Conservation (phyloP, 2,888 invertebrate genomes). For the Cloeon dipterum region DNA sequence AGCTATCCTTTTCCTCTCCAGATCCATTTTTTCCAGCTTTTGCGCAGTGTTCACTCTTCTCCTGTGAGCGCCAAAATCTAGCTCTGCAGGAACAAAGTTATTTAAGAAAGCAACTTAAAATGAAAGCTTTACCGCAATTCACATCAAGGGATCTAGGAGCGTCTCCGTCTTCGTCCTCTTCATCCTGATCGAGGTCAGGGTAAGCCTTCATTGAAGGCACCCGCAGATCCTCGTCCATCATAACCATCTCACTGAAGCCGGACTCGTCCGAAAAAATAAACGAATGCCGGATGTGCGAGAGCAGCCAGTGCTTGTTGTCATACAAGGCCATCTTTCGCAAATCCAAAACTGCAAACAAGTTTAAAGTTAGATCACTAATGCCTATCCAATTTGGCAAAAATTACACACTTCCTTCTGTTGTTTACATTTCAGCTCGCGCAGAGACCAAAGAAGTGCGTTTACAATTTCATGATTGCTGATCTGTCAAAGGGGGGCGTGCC, state of each 20-base stretch:
- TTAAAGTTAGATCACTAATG: too few relatives aligned
- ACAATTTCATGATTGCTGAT: too few relatives aligned
- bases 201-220: constrained; percentile 39
- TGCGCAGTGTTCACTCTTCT: constrained; percentile 74
- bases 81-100: constrained; percentile 14
- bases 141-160: constrained; percentile 55
- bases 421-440: too few relatives aligned
- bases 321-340: constrained; percentile 58
- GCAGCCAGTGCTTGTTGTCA: constrained; percentile 79
- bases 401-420: too few relatives aligned
- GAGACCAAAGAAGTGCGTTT: too few relatives aligned
- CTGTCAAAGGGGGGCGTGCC: too few relatives aligned
- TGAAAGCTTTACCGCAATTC: constrained; percentile 26
- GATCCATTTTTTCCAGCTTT: constrained; percentile 69
- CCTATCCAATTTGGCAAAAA: too few relatives aligned
- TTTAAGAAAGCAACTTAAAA: not conserved
- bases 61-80: constrained; percentile 26
- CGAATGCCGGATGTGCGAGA: constrained; percentile 80
- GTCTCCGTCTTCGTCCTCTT: constrained; percentile 49
- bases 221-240: constrained; percentile 60
- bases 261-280: constrained; percentile 88
- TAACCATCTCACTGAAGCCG: constrained; percentile 76
- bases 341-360: not conserved
- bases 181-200: constrained; percentile 56
- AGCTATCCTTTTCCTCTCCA: constrained; percentile 55